Evolutionary conservation across 2,113 vertebrate genomes (phyloP).

Genomic region (Oceanodroma tethys): DNA sequence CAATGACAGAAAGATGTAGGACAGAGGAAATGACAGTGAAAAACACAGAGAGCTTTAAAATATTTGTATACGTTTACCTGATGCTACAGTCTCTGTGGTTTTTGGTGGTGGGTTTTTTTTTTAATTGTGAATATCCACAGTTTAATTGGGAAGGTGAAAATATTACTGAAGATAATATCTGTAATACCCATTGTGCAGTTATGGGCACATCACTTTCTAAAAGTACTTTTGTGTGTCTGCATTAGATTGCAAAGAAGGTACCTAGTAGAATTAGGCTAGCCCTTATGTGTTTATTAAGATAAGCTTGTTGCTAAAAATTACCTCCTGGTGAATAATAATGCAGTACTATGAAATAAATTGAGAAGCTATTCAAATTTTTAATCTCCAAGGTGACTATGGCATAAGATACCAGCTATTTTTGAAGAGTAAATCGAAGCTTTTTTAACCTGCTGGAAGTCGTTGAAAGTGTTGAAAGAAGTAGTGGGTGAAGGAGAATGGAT

Average conservation of each 20-base stretch:
- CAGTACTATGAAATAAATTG: not conserved
- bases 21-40: not conserved
- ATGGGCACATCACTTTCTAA: not conserved
- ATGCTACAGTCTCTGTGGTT: not conserved
- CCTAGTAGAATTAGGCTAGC: not conserved
- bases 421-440: not conserved
- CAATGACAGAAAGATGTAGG: not conserved
- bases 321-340: conserved; percentile 2
- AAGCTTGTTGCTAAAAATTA: conserved; percentile 25
- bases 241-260: not conserved
- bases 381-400: not conserved
- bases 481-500: not conserved
- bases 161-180: not conserved
- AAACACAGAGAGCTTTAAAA: not conserved
- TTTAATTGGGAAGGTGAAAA: not conserved
- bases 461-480: not conserved
- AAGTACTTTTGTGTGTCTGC: not conserved
- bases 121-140: not conserved
- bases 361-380: conserved; percentile 18
- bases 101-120: not conserved
- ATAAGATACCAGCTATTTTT: not conserved
- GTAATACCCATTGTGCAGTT: not conserved
- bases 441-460: not conserved
- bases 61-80: not conserved
- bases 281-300: conserved; percentile 21